These are phyloP conservation scores for Trichomycterus rosablanca DNA, from an alignment of 2,113 vertebrate species.

Conservation along the genomic window DNA sequence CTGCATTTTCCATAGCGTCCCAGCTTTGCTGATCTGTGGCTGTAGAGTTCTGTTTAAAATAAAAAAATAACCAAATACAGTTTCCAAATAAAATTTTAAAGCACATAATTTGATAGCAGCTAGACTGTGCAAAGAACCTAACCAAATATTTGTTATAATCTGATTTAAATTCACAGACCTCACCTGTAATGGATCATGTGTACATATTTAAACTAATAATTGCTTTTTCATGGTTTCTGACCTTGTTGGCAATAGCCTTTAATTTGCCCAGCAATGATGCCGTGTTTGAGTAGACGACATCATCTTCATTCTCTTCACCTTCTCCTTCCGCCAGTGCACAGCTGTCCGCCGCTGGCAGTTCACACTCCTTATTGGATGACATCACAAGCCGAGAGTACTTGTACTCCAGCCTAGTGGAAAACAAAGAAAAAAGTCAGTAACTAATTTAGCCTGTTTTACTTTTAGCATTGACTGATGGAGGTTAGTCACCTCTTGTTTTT, in stretches of 20 bases:
- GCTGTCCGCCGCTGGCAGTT: conserved; percentile 92
- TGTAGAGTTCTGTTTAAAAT: too few species aligned
- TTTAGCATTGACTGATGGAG: neutral
- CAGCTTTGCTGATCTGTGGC: too few species aligned
- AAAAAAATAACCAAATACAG: too few species aligned
- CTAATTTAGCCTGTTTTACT: neutral
- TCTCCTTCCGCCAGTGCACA: conserved; percentile 98
- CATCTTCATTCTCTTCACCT: conserved; percentile 87
- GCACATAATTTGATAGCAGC: too few species aligned
- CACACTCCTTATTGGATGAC: conserved; percentile 92
- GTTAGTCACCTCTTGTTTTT: conserved; percentile 90
- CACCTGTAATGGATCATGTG: too few species aligned
- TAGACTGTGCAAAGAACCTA: too few species aligned
- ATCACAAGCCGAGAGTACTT: conserved; percentile 96
- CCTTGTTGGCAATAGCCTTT: conserved; percentile 95
- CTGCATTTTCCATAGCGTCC: too few species aligned
- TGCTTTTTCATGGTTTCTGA: too few species aligned
- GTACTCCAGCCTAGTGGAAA: conserved; percentile 82
- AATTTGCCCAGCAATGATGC: conserved; percentile 88
- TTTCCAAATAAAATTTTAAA: too few species aligned
- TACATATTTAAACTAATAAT: neutral
- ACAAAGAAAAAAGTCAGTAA: neutral
- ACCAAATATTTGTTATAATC: too few species aligned
- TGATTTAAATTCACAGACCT: too few species aligned
- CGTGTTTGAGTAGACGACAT: conserved; percentile 89